phyloP scores from a whole-genome alignment of 2,797 vertebrate genomes.

The Lophotriccus pileatus region DNA sequence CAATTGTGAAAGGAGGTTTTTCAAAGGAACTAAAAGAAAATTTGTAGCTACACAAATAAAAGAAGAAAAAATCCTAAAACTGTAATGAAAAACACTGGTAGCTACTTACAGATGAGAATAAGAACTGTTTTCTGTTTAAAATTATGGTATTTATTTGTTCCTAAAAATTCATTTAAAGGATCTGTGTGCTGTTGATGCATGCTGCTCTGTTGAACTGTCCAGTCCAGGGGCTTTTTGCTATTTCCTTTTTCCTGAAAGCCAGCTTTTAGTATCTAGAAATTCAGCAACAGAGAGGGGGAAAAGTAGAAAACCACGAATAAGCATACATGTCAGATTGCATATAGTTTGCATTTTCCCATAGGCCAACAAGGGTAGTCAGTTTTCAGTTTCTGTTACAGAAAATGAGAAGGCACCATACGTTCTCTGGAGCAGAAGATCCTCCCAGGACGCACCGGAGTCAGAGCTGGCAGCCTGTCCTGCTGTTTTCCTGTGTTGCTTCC shows the following conservation, averaged over 20 bases:
- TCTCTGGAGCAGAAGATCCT: neutral
- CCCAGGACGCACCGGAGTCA: neutral
- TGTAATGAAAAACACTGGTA: neutral
- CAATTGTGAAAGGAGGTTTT: neutral
- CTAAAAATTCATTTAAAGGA: neutral
- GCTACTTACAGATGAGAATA: neutral
- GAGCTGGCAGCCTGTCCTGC: conserved; percentile 7
- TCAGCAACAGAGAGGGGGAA: neutral
- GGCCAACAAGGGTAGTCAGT: neutral
- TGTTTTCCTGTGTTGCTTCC: neutral
- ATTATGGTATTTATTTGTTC: neutral
- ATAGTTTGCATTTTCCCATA: neutral
- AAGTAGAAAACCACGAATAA: neutral
- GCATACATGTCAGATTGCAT: neutral
- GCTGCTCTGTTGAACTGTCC: neutral
- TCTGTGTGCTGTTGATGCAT: accelerated
- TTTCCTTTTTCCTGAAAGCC: neutral
- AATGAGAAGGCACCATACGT: neutral
- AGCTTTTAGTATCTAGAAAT: neutral
- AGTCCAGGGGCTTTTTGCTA: neutral
- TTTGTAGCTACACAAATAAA: neutral
- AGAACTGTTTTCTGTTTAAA: neutral
- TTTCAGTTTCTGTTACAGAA: conserved; percentile 5
- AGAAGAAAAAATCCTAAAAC: neutral
- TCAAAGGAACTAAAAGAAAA: neutral